phyloP scores from a whole-genome alignment of 1,140 invertebrate species.

The Parapsyche elsis region DNA sequence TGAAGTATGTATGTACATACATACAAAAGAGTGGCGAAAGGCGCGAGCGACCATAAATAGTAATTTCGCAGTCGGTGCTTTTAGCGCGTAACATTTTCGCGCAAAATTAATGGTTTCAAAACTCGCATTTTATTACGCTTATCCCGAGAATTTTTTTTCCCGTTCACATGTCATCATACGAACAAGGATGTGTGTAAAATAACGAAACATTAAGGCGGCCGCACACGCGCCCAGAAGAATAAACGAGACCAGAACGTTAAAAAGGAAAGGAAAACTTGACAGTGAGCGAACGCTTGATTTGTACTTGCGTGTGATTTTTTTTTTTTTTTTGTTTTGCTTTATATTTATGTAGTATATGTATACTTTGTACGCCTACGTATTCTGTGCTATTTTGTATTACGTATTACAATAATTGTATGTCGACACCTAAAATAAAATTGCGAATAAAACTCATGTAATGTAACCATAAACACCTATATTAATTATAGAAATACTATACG shows the following conservation, averaged over 20 bases:
- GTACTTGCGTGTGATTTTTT: neutral
- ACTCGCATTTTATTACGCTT: slow-evolving; percentile 32
- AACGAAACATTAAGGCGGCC: too few relatives aligned
- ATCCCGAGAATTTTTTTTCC: slow-evolving; percentile 6
- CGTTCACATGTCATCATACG: neutral
- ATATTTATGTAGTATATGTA: too few relatives aligned
- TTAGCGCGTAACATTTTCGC: slow-evolving; percentile 23
- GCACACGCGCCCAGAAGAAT: too few relatives aligned
- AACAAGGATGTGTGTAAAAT: neutral
- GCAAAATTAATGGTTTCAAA: slow-evolving; percentile 27
- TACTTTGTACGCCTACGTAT: too few relatives aligned
- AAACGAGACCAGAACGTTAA: neutral
- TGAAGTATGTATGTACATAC: neutral
- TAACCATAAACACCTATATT: too few relatives aligned
- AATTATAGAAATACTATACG: too few relatives aligned
- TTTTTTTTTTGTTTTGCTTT: too few relatives aligned
- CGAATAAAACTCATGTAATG: too few relatives aligned
- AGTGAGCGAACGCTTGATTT: slow-evolving; percentile 13
- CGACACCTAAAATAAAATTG: too few relatives aligned
- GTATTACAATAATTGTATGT: too few relatives aligned
- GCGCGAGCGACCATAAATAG: slow-evolving; percentile 18
- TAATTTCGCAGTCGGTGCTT: slow-evolving; percentile 31
- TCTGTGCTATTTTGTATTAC: too few relatives aligned
- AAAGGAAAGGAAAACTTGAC: slow-evolving; percentile 4
- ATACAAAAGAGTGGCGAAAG: neutral